Conservation (phyloP, 2,797 vertebrate genomes). For the Artibeus jamaicensis region DNA sequence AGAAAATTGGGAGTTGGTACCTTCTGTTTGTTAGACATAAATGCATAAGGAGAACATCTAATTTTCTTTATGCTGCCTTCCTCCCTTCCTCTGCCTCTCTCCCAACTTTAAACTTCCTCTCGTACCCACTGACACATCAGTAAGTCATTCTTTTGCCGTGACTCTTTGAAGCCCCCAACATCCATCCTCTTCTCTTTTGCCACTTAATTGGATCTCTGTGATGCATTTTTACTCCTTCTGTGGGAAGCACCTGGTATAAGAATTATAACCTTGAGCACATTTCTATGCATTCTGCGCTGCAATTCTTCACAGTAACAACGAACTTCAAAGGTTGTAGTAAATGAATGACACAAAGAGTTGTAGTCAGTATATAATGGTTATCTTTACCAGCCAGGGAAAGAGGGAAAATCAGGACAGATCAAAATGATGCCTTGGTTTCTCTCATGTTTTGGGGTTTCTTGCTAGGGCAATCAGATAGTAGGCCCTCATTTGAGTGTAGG, state of each 20-base stretch:
- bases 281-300: not conserved
- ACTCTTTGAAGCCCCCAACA: not conserved
- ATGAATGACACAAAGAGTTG: not conserved
- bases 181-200: not conserved
- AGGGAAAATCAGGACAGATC: not conserved
- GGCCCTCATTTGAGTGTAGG: not conserved
- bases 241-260: not conserved
- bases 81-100: not conserved
- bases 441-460: not conserved
- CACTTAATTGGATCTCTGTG: not conserved
- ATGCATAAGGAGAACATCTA: not conserved
- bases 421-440: not conserved
- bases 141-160: not conserved
- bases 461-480: not conserved
- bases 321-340: not conserved
- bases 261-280: not conserved
- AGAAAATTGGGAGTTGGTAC: not conserved
- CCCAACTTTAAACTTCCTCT: not conserved
- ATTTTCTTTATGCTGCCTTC: not conserved
- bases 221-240: not conserved
- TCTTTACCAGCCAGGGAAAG: not conserved
- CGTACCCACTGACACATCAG: not conserved
- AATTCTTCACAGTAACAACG: not conserved
- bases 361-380: not conserved
- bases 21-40: slow-evolving; percentile 10